Evolutionary conservation across 2,113 vertebrate genomes (phyloP), one percentile per base, ranked within the genome.

Genomic region (Hydrochoerus hydrochaeris): DNA sequence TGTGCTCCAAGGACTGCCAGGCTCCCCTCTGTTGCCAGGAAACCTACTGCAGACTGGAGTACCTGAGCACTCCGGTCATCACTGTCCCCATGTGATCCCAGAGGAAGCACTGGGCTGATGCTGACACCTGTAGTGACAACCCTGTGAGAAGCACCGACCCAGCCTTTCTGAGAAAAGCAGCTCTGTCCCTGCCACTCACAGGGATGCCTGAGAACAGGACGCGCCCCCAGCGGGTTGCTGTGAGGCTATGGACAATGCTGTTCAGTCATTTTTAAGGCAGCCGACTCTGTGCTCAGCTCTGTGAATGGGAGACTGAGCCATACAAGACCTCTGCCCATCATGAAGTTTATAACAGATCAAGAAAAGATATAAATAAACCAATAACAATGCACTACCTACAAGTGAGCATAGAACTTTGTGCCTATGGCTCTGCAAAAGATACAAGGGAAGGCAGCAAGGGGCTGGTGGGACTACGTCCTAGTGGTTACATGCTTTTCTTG

Each of bases 21-120:
- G 58, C 54, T 96, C 93, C 57, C 0, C 4, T 71, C 58, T 90
- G 88, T 77, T 92, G 78, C 94, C 91, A 94, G 77, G 90, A 97
- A 91, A 94, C 71, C 46, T 96, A 62, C 82, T 35, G 13, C 58
- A 94, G 67, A 80, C 30, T 41, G 57, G 60, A 92, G 41, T 5
- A 3, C 38, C 26, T 46, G 52, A 63, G 6, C 35, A 44, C 69
- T 60, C 62, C 13, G 17, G 38, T 91, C 89, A 24, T 85, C 81
- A 49, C 71, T 75, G 63, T 84, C n/a, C 44, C 52, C 65, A 78
- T n/a, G 60, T 38, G 65, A 93, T n/a, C n/a, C 44, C 9, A 10
- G 41, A 77, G 49, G 62, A 95, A 94, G 46, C 19, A n/a, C n/a
- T 9, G 9, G 3, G 54, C 49, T 77, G 26, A 67, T 38, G 17